Conservation (phyloP, 37 sponge, comb jelly and placozoan genomes). For the Amphimedon queenslandica region DNA sequence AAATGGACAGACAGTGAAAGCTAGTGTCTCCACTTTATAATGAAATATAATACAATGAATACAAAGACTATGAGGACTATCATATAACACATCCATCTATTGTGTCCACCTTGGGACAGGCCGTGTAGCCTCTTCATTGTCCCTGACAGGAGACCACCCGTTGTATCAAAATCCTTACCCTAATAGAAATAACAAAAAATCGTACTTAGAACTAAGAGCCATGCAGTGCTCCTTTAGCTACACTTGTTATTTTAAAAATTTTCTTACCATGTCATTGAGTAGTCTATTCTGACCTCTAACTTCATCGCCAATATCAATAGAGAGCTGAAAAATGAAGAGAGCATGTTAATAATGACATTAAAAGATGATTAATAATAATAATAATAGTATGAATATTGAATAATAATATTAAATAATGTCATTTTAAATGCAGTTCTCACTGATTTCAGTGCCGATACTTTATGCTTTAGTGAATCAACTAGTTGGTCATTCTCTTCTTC, state of each 20-base stretch:
- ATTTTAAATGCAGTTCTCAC: too few species aligned
- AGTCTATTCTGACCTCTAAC: slow-evolving; percentile 59
- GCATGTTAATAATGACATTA: not conserved
- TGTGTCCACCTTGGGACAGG: slow-evolving; percentile 72
- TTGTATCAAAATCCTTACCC: slow-evolving; percentile 54
- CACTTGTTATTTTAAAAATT: not conserved
- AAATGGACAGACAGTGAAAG: too few species aligned
- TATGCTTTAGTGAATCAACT: slow-evolving; percentile 61
- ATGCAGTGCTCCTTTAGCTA: not conserved
- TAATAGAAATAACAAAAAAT: slow-evolving; percentile 4
- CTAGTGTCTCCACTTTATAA: slow-evolving; percentile 56
- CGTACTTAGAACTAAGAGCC: not conserved
- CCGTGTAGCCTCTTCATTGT: slow-evolving; percentile 59
- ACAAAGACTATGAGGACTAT: slow-evolving; percentile 58
- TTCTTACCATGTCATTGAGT: slow-evolving; percentile 53
- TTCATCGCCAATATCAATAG: slow-evolving; percentile 87
- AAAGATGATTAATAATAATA: not conserved
- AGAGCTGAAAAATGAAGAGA: slow-evolving; percentile 33
- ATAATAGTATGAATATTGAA: too few species aligned
- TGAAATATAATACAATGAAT: slow-evolving; percentile 61
- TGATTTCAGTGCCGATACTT: slow-evolving; percentile 65
- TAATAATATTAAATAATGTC: not conserved
- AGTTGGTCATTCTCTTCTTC: slow-evolving; percentile 73
- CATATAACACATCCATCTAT: slow-evolving; percentile 77
- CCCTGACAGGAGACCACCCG: slow-evolving; percentile 64